Conservation (phyloP, 2,888 invertebrate genomes). For the Sinopyrophorus schimmeli region DNA sequence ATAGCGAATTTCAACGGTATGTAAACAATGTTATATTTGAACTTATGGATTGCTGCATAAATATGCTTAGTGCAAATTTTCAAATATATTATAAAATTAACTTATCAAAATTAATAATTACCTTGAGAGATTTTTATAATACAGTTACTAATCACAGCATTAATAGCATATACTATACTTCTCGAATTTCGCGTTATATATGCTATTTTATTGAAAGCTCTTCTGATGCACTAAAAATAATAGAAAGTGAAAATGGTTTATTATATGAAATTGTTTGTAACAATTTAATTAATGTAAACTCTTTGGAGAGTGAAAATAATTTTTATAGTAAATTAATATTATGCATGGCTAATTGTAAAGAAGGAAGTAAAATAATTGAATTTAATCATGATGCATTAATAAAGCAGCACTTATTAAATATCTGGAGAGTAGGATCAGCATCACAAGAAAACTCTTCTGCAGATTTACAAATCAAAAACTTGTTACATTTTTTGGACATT, state of each 20-base stretch:
- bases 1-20: conserved; percentile 21
- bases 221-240: conserved; percentile 12
- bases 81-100: conserved; percentile 25
- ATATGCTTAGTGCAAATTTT: conserved; percentile 31
- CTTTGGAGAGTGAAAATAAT: background rate
- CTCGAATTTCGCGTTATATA: conserved; percentile 21
- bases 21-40: conserved; percentile 26
- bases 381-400: conserved; percentile 5
- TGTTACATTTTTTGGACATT: conserved; percentile 23
- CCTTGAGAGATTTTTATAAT: conserved; percentile 33
- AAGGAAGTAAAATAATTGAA: conserved; percentile 7
- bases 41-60: conserved; percentile 34
- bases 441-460: background rate
- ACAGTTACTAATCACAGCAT: conserved; percentile 24
- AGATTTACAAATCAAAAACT: conserved; percentile 2
- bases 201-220: conserved; percentile 28
- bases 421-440: conserved; percentile 4
- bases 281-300: conserved; percentile 9
- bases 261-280: conserved; percentile 18
- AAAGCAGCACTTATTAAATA: conserved; percentile 4
- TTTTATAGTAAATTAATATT: conserved; percentile 16
- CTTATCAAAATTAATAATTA: conserved; percentile 30
- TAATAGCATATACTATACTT: conserved; percentile 8
- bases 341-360: conserved; percentile 4
- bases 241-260: conserved; percentile 14